Evolutionary conservation across 2,797 vertebrate species (phyloP).

Genomic region (Pogonophryne albipinna): DNA sequence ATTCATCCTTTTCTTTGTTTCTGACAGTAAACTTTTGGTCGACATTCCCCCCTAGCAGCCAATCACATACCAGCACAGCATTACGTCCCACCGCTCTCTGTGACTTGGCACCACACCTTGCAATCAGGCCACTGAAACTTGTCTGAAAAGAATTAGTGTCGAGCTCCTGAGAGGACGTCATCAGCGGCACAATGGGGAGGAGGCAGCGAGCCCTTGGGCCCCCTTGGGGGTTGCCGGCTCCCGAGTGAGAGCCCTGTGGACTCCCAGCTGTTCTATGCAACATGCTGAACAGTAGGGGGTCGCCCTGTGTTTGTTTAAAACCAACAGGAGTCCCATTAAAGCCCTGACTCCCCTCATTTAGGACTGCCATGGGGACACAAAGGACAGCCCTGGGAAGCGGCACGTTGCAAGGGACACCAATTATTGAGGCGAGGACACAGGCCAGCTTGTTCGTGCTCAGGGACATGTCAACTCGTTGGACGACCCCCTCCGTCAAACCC

Average conservation of each 20-base stretch:
- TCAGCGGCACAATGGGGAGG: constrained; percentile 59
- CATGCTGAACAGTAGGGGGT: constrained; percentile 87
- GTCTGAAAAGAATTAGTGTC: constrained; percentile 53
- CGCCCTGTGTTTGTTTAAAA: constrained; percentile 88
- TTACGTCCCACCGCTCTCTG: constrained; percentile 25
- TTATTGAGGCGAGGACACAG: constrained; percentile 87
- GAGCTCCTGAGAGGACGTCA: constrained; percentile 58
- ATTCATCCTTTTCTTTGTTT: not conserved
- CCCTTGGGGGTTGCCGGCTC: constrained; percentile 56
- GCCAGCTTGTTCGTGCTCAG: constrained; percentile 86
- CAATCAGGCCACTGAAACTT: constrained; percentile 62
- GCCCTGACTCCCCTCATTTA: constrained; percentile 88
- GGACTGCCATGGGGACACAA: constrained; percentile 86
- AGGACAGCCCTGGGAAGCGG: constrained; percentile 88
- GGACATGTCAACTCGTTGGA: constrained; percentile 88
- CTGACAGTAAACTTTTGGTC: constrained; percentile 11
- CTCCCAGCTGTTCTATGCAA: constrained; percentile 85
- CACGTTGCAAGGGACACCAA: constrained; percentile 90
- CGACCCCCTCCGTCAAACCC: constrained; percentile 87
- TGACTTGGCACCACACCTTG: constrained; percentile 54
- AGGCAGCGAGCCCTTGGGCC: constrained; percentile 56
- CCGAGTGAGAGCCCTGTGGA: constrained; percentile 65
- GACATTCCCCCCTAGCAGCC: constrained; percentile 20
- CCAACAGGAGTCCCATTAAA: constrained; percentile 88
- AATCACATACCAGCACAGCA: constrained; percentile 4